A percentile compares a stretch with the other conserved stretches of the same genome.
These are phyloP conservation scores for Xylota segnis DNA, from an alignment of 2,888 invertebrate species.

Conservation along the genomic window DNA sequence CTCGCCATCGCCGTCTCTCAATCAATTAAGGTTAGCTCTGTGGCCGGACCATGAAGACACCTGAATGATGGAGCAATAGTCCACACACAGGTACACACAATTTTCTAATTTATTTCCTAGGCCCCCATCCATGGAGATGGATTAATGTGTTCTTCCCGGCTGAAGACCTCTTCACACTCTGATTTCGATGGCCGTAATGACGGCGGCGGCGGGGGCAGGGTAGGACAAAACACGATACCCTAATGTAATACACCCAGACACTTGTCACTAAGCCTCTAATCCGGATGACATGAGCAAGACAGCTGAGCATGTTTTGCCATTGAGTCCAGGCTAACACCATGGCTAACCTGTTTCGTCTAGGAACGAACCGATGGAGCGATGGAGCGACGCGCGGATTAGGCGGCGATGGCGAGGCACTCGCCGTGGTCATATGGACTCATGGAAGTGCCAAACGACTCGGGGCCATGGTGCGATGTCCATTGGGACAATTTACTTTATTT, in stretches of 20 bases:
- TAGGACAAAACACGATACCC: constrained; percentile 69
- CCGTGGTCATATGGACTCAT: constrained; percentile 71
- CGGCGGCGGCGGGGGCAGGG: neutral
- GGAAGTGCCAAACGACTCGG: constrained; percentile 51
- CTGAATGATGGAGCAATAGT: constrained; percentile 70
- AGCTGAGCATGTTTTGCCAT: constrained; percentile 76
- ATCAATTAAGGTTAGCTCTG: constrained; percentile 53
- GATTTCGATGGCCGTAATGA: constrained; percentile 31
- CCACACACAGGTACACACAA: constrained; percentile 51
- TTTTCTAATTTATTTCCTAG: constrained; percentile 71
- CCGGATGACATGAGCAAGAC: constrained; percentile 77
- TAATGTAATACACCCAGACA: constrained; percentile 77
- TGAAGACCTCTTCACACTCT: constrained; percentile 67
- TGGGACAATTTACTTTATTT: constrained; percentile 77
- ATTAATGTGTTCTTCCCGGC: constrained; percentile 66
- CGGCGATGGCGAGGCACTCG: neutral
- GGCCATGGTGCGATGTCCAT: constrained; percentile 61
- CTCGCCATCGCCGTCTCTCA: neutral
- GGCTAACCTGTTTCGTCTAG: constrained; percentile 68
- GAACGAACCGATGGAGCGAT: too few species aligned
- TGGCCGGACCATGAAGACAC: constrained; percentile 36
- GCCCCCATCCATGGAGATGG: constrained; percentile 54
- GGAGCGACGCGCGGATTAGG: constrained; percentile 34
- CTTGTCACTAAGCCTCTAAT: constrained; percentile 77
- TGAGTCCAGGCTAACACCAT: constrained; percentile 59